Base-by-base conservation (phyloP, 2,888 invertebrate genomes). In the Tachystola acroxantha region DNA sequence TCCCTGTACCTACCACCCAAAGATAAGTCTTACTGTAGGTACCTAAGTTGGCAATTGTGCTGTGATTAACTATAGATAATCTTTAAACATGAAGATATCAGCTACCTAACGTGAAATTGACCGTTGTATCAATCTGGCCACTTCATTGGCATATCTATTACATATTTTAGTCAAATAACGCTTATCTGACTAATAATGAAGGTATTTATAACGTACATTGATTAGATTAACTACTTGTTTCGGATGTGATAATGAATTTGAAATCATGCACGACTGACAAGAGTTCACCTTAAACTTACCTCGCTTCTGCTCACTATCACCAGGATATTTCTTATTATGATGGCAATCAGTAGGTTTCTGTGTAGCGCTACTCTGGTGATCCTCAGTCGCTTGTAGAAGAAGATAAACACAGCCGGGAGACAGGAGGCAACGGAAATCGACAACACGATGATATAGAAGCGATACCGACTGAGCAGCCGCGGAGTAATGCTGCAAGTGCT, bases 311-410 rank as follows among this genome's bases (percentile, higher is more conserved):
- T 87, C 10, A 90, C 50, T 20, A 91, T 88, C 2, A 89, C 88
- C 10, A 91, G 65, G 7, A 88, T 48, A 52, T 91, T 91, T 43
- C 91, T 84, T 1, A 89, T 34, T 1, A 90, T 74, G 26, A 91
- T 89, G 1, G 89, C 84, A 3, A 89, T 77, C 1, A 92, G 68
- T 19, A 92, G 65, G 56, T 91, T 91, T 39, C 91, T 79, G 45
- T 91, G 91, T 16, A 92, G 59, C 0, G 79, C 79, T 0, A 90
- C 82, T 40, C 90, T 77, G 3, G 85, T 86, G 9, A 85, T 72
- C 26, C 89, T 69, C 12, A 91, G 72, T 1, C 87, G 75, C 40
- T 82, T 86, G 58, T 89, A 91, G 45, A 88, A 69, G 53, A 91
- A 89, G 2, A 91, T 82, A 40, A 88, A 53, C 1, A 91, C 74